phyloP scores from a whole-genome alignment of 2,113 vertebrate genomes.

The Greenwoodochromis staneri region DNA sequence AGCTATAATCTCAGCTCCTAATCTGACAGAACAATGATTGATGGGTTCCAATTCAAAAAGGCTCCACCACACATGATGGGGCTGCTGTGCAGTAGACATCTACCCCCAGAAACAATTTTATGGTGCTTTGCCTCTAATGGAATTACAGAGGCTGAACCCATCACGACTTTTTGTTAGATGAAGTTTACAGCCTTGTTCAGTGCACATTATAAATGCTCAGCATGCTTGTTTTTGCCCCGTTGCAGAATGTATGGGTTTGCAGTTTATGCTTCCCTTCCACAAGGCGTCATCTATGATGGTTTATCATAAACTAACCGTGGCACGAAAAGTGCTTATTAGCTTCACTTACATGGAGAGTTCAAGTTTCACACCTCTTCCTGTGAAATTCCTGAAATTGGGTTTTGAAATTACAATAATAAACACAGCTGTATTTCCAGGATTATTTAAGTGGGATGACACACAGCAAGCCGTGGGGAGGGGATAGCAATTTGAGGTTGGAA shows the following conservation, averaged over 20 bases:
- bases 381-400: background rate
- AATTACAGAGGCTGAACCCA: constrained; percentile 35
- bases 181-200: background rate
- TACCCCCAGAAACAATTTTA: constrained; percentile 48
- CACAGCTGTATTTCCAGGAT: background rate
- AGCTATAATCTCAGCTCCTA: constrained; percentile 20
- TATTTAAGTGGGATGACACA: background rate
- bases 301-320: background rate
- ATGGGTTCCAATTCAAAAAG: constrained; percentile 40
- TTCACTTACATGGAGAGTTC: background rate
- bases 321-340: background rate
- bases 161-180: background rate
- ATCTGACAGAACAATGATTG: constrained; percentile 49
- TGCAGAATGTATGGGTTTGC: background rate
- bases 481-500: background rate
- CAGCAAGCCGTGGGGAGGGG: background rate
- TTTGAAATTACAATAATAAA: background rate
- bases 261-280: background rate
- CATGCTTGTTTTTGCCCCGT: background rate
- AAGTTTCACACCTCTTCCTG: background rate
- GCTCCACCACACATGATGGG: constrained; percentile 13
- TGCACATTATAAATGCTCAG: background rate
- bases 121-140: constrained; percentile 50
- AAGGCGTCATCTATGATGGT: background rate
- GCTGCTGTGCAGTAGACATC: constrained; percentile 1